Evolutionary conservation across 35 echinoderm and acorn worm genomes (phyloP).

Genomic region (Lytechinus variegatus): DNA sequence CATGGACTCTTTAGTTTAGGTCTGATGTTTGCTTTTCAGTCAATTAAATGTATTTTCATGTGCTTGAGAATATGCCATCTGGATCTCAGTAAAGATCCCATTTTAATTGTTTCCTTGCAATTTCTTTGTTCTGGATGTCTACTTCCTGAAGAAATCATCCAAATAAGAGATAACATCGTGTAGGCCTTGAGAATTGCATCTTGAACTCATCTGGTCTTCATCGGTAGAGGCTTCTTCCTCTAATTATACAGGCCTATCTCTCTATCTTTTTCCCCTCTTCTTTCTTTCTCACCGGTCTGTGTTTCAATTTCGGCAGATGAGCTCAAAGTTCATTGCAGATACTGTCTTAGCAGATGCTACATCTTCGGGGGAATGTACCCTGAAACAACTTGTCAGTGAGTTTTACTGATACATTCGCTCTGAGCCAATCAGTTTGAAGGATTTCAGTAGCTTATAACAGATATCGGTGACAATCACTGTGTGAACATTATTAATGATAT

Average conservation of each 20-base stretch:
- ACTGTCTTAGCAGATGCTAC: background rate
- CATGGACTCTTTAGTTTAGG: background rate
- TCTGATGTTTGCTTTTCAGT: background rate
- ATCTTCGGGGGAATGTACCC: too few species aligned
- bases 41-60: background rate
- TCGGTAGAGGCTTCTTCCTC: background rate
- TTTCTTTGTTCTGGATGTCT: background rate
- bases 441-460: too few species aligned
- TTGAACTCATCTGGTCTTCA: background rate
- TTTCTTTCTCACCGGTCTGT: background rate
- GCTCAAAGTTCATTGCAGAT: background rate
- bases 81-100: background rate
- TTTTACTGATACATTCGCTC: too few species aligned
- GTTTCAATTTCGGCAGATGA: background rate
- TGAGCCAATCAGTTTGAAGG: too few species aligned
- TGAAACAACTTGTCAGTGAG: too few species aligned
- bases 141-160: background rate
- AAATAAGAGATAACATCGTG: background rate
- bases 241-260: background rate
- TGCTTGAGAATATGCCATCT: background rate
- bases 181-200: conserved; percentile 1
- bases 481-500: too few species aligned
- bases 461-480: too few species aligned
- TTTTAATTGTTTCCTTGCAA: background rate
- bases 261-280: too few species aligned